A percentile compares a stretch with the other conserved stretches of the same genome.
Evolutionary conservation across 2,888 invertebrate genomes (phyloP).

Genomic region (Nemurella pictetii): DNA sequence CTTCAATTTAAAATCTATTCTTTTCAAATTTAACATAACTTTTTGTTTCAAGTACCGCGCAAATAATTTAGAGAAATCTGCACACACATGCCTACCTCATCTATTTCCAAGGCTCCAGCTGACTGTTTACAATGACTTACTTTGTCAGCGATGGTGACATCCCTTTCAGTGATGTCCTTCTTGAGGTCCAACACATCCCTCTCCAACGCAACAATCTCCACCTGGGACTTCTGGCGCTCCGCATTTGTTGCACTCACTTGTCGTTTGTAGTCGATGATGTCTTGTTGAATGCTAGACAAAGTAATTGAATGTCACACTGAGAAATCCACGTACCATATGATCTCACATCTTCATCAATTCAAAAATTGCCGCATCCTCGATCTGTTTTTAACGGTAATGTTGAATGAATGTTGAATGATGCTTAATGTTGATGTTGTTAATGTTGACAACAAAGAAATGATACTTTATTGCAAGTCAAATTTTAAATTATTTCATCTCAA

Average conservation of each 20-base stretch:
- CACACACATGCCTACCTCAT: no score
- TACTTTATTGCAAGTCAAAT: no score
- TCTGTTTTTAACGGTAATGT: neutral
- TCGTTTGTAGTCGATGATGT: conserved; percentile 71
- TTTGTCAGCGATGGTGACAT: conserved; percentile 80
- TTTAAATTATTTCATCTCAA: no score
- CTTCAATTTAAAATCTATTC: neutral
- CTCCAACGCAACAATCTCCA: conserved; percentile 70
- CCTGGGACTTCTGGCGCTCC: conserved; percentile 74
- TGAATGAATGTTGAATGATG: no score
- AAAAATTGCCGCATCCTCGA: no score
- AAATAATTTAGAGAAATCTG: no score
- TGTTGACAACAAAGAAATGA: no score
- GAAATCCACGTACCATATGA: no score
- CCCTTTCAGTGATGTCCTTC: conserved; percentile 82
- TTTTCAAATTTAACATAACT: neutral
- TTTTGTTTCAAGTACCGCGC: neutral
- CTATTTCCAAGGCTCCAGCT: no score
- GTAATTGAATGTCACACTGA: no score
- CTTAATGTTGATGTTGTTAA: no score
- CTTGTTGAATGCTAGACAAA: conserved; percentile 61
- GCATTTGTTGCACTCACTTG: conserved; percentile 63
- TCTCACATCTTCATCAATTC: no score
- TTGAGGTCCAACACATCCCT: conserved; percentile 78
- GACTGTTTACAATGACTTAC: conserved; percentile 45